Conservation (phyloP, 2,888 invertebrate species). For the Caenorhabditis sp. region DNA sequence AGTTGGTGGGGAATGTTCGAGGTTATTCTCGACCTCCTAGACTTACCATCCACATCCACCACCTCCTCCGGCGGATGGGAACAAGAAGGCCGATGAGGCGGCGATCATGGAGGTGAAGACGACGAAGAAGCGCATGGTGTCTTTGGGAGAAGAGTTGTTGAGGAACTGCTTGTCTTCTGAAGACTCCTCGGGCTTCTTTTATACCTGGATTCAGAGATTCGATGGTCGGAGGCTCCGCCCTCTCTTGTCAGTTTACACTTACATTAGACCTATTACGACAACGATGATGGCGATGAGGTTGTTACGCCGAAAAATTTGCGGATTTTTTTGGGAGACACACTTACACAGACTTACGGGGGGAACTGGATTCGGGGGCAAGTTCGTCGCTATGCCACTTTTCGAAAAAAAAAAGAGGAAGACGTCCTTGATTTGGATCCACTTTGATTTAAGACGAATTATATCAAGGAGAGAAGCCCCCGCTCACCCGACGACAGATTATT, state of each 20-base stretch:
- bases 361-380: slow-evolving; percentile 38
- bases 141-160: slow-evolving; percentile 32
- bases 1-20: not conserved
- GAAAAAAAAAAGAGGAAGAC: slow-evolving; percentile 10
- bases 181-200: slow-evolving; percentile 9
- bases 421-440: slow-evolving; percentile 43
- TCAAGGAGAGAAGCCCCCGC: not conserved
- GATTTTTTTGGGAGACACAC: too few relatives aligned
- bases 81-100: slow-evolving; percentile 64
- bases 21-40: not conserved
- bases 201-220: slow-evolving; percentile 21
- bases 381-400: not conserved
- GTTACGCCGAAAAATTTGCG: not conserved
- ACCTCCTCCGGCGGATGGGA: slow-evolving; percentile 64
- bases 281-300: too few relatives aligned
- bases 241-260: too few relatives aligned
- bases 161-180: slow-evolving; percentile 39
- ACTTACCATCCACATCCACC: slow-evolving; percentile 67
- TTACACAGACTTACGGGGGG: too few relatives aligned
- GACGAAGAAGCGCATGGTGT: slow-evolving; percentile 64
- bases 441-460: slow-evolving; percentile 8
- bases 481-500: not conserved
- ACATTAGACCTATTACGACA: not conserved
- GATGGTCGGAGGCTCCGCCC: slow-evolving; percentile 5
- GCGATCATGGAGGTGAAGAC: slow-evolving; percentile 61